A percentile compares a stretch with the other conserved stretches of the same genome.
Conservation (phyloP, 2,888 invertebrate species). For the Galerucella pusilla region DNA sequence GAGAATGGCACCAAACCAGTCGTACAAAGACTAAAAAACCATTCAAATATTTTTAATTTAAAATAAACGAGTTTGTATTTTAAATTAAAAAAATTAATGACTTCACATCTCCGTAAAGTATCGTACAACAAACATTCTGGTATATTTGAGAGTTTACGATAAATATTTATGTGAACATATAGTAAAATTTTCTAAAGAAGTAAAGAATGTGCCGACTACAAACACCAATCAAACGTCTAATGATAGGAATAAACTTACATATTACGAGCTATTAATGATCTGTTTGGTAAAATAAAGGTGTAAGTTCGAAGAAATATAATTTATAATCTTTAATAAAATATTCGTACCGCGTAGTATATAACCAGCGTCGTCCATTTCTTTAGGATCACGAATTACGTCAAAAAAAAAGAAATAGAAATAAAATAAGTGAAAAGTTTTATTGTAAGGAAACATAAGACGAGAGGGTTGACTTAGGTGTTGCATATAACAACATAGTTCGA, state of each 20-base stretch:
- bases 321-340: slow-evolving; percentile 17
- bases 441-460: no score
- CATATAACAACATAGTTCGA: no score
- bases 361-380: slow-evolving; percentile 2
- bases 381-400: no score
- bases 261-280: slow-evolving; percentile 18
- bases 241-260: slow-evolving; percentile 20
- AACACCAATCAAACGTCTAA: slow-evolving; percentile 14
- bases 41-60: no score
- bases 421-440: no score
- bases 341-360: slow-evolving; percentile 11
- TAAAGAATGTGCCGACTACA: slow-evolving; percentile 1
- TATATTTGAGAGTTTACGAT: slow-evolving; percentile 2
- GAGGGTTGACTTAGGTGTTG: no score
- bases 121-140: slow-evolving; percentile 4
- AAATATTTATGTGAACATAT: background rate
- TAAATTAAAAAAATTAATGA: slow-evolving; percentile 1
- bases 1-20: no score
- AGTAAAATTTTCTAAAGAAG: background rate
- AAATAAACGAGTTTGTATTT: slow-evolving; percentile 1
- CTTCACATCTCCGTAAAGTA: slow-evolving; percentile 1
- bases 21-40: no score
- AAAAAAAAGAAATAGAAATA: no score
- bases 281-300: slow-evolving; percentile 36
- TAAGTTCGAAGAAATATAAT: slow-evolving; percentile 28